Percentiles rank a stretch among this genome's conserved stretches.
Conservation (phyloP, 2,888 invertebrate genomes). For the Tipula unca region DNA sequence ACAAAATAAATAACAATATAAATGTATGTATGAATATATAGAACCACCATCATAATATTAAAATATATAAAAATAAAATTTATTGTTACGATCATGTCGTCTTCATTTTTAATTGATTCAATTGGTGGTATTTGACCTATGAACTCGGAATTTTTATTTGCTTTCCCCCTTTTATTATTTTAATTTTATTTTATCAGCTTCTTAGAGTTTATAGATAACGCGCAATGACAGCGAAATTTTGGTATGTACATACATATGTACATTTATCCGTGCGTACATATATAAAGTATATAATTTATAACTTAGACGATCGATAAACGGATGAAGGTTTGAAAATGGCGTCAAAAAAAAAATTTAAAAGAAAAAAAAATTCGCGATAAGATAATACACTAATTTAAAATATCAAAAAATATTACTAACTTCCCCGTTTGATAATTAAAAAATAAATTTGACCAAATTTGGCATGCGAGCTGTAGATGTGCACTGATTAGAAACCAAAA, state of each 20-base stretch:
- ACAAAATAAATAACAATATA: background rate
- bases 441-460: background rate
- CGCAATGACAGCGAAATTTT: background rate
- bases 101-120: background rate
- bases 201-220: background rate
- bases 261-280: background rate
- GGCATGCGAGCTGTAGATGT: background rate
- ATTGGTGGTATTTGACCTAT: slow-evolving; percentile 8
- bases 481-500: background rate
- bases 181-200: background rate
- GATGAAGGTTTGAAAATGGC: background rate
- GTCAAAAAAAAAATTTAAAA: background rate
- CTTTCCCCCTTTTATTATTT: background rate
- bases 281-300: background rate
- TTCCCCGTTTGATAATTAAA: background rate
- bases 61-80: no score
- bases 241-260: background rate
- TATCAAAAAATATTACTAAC: background rate
- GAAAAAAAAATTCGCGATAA: background rate
- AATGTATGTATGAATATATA: background rate
- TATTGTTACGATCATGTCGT: slow-evolving; percentile 8
- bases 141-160: slow-evolving; percentile 8
- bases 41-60: background rate
- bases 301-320: background rate
- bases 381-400: background rate